Evolutionary conservation across 2,797 vertebrate genomes (phyloP).

Genomic region (Clarias laeviceps): DNA sequence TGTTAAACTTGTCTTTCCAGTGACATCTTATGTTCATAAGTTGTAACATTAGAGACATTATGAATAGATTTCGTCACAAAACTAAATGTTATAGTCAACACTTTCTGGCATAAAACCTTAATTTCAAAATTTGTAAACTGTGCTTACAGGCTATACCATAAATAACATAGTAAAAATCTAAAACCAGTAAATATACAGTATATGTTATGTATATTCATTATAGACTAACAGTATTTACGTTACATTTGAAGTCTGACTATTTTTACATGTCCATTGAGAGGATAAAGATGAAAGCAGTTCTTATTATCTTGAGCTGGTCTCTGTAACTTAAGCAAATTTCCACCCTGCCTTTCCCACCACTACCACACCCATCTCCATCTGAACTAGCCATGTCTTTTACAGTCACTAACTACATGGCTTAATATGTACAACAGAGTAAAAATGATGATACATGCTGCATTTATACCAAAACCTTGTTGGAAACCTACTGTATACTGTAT

Average conservation of each 20-base stretch:
- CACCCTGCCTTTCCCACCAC: constrained; percentile 35
- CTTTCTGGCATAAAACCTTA: neutral
- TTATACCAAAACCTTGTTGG: neutral
- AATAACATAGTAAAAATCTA: neutral
- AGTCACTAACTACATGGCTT: constrained; percentile 3
- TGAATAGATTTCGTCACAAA: neutral
- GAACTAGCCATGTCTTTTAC: constrained; percentile 22
- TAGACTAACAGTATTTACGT: neutral
- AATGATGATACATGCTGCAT: constrained; percentile 4
- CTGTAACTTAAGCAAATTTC: constrained; percentile 46
- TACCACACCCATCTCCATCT: constrained; percentile 43
- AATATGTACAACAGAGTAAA: neutral
- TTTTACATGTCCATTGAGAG: constrained; percentile 4
- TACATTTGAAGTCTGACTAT: constrained; percentile 12
- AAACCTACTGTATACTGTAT: neutral
- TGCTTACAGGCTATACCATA: neutral
- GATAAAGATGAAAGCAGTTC: constrained; percentile 19
- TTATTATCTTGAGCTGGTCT: constrained; percentile 8
- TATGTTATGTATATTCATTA: neutral
- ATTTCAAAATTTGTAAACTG: neutral
- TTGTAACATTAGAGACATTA: neutral
- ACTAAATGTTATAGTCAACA: neutral
- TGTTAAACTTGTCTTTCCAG: neutral
- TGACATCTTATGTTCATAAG: neutral
- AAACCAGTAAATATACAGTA: neutral